Evolutionary conservation across 1,140 invertebrate genomes (phyloP), one percentile per base, ranked within the genome.

Genomic region (Magallana gigas): DNA sequence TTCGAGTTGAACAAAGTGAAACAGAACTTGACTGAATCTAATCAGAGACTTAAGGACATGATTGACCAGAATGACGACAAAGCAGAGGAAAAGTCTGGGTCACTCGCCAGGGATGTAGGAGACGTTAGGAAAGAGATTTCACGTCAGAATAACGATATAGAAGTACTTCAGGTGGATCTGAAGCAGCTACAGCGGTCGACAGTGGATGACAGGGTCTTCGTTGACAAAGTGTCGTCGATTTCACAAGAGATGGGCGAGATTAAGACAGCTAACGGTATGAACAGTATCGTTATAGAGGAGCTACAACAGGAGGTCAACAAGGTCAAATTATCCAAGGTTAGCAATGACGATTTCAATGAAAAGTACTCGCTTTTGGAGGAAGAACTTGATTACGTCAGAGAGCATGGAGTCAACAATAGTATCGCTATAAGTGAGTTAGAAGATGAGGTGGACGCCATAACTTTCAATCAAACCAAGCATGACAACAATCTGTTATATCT

Each of bases 101-200:
- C 12, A 11, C 23, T 76, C 36, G 23, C 68, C 1, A 23, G 23
- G 8, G 68, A 76, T 29, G 7, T 76, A 8, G 68, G 68, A 12
- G 68, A 76, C 8, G 23, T 76, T 8, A 29, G 36, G 36, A 76
- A 76, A 36, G 68, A 76, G 23, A 29, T 76, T 76, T 76, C 68
- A 0, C 18, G 68, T 29, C 68, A 76, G 8, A 76, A 76, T 12
- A 76, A 76, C 12, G 68, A 76, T 11, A 29, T 76, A 9, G 68
- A 76, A 76, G 68, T 76, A 29, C 68, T 76, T 76, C 68, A 76
- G 36, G 68, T 76, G 11, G 68, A 76, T 29, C 14, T 36, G 9
- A 76, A 76, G 12, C 23, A 76, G 23, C 5, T 76, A 23, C 23
- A 76, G 8, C 23, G 68, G 12, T 36, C 68, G 18, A 12, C 68